phyloP scores from a whole-genome alignment of 2,888 invertebrate genomes.

The Luffia ferchaultella region DNA sequence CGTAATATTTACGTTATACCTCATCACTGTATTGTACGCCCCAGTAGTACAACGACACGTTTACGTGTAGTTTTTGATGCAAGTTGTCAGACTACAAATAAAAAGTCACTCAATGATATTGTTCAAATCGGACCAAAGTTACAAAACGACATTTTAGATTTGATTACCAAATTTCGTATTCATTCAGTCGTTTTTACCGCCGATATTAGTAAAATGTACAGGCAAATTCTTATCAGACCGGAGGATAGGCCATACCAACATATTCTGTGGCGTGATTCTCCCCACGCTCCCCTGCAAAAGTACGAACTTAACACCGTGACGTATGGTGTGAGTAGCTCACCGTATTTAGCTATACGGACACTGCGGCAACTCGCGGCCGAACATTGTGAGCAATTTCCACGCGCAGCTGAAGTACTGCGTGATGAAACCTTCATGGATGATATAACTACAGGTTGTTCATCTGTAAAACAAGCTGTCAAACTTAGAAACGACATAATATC shows the following conservation, averaged over 20 bases:
- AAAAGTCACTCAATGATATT: not conserved
- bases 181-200: not conserved
- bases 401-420: not conserved
- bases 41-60: not conserved
- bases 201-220: constrained; percentile 1
- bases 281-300: not conserved
- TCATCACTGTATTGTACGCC: constrained; percentile 1
- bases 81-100: not conserved
- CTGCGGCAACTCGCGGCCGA: constrained; percentile 6
- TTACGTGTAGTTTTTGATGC: constrained; percentile 1
- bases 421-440: constrained; percentile 3
- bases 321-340: constrained; percentile 4
- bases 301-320: constrained; percentile 6
- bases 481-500: not conserved
- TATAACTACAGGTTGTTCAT: not conserved
- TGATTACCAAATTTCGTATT: not conserved
- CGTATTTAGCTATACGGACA: constrained; percentile 4
- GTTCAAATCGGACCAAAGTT: constrained; percentile 1
- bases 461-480: not conserved
- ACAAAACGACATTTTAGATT: not conserved
- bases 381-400: not conserved
- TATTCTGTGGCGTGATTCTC: constrained; percentile 5
- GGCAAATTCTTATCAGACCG: not conserved
- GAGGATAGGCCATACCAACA: constrained; percentile 2
- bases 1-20: not conserved